Percentiles rank a stretch among this genome's conserved stretches.
Conservation (phyloP, 1,140 invertebrate genomes). For the Zophobas morio region DNA sequence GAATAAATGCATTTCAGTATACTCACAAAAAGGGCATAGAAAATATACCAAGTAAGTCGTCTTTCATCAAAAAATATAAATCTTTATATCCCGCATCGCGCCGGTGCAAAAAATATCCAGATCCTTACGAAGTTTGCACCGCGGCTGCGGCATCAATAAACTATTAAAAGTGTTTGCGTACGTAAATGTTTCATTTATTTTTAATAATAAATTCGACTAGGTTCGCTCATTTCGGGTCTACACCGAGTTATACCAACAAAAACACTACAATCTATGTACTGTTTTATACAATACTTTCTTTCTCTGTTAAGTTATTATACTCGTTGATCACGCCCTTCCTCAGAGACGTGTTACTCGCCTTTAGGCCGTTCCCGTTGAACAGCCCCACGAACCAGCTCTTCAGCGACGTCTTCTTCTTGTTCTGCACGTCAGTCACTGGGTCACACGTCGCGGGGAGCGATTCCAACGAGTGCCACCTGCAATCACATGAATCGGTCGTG, state of each 20-base stretch:
- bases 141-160: not conserved
- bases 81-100: not conserved
- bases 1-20: slow-evolving; percentile 40
- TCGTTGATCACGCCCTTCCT: slow-evolving; percentile 69
- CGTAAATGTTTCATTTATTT: slow-evolving; percentile 5
- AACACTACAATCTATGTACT: slow-evolving; percentile 10
- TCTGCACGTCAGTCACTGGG: slow-evolving; percentile 66
- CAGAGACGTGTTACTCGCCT: slow-evolving; percentile 76
- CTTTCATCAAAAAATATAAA: slow-evolving; percentile 44
- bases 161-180: not conserved
- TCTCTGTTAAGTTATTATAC: slow-evolving; percentile 64
- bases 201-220: slow-evolving; percentile 38
- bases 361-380: slow-evolving; percentile 76
- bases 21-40: slow-evolving; percentile 40
- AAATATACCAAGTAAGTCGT: slow-evolving; percentile 44
- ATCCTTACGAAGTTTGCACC: not conserved
- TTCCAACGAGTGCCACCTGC: slow-evolving; percentile 84
- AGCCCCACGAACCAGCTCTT: slow-evolving; percentile 79
- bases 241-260: not conserved
- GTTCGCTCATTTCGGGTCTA: slow-evolving; percentile 9
- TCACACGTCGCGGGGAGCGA: slow-evolving; percentile 69
- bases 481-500: slow-evolving; percentile 47
- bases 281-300: slow-evolving; percentile 66
- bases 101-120: not conserved
- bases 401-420: slow-evolving; percentile 73